phyloP scores from a whole-genome alignment of 2,113 vertebrate species.

The Gallinago jamesoni region DNA sequence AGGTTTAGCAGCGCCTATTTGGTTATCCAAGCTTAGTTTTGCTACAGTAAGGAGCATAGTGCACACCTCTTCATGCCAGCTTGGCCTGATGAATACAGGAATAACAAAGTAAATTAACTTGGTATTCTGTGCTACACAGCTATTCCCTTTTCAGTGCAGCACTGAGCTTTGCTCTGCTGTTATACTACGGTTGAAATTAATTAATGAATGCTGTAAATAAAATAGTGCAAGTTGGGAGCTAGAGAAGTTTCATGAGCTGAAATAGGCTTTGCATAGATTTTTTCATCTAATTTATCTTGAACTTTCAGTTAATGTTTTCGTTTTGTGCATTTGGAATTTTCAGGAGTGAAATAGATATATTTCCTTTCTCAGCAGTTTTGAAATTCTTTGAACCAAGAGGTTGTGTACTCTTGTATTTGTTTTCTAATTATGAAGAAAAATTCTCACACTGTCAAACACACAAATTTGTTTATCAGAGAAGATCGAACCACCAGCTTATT shows the following conservation, averaged over 20 bases:
- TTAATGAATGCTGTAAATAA: not conserved
- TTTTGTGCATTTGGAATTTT: not conserved
- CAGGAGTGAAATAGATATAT: not conserved
- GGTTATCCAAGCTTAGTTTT: not conserved
- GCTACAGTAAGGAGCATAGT: not conserved
- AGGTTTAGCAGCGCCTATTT: not conserved
- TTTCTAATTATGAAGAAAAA: not conserved
- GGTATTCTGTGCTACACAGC: not conserved
- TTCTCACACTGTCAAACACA: not conserved
- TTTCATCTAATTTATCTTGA: not conserved
- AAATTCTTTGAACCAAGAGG: not conserved
- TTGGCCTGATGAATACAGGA: not conserved
- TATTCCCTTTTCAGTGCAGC: not conserved
- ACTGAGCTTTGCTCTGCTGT: not conserved
- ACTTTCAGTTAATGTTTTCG: not conserved
- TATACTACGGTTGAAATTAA: not conserved
- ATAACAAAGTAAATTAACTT: not conserved
- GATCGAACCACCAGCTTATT: not conserved
- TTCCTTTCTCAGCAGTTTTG: not conserved
- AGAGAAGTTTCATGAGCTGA: not conserved
- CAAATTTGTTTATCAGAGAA: not conserved
- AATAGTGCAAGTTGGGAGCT: not conserved
- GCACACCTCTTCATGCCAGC: fast-evolving
- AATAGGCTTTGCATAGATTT: not conserved
- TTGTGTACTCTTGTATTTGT: not conserved